phyloP scores from a whole-genome alignment of 2,888 invertebrate genomes.

The Agrypnus murinus region DNA sequence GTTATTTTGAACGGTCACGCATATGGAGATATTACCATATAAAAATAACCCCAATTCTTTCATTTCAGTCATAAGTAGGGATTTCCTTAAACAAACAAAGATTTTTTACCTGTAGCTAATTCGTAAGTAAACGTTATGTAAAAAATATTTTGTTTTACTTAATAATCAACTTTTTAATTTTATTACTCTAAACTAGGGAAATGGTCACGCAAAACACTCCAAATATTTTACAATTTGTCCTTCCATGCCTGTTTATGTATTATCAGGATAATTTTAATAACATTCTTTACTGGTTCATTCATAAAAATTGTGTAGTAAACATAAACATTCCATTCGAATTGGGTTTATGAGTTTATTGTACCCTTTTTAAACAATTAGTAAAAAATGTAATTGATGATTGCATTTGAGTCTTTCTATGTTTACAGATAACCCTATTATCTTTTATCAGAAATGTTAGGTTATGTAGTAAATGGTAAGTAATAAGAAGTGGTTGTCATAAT shows the following conservation, averaged over 20 bases:
- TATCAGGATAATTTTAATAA: neutral
- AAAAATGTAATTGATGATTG: no score
- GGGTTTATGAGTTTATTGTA: neutral
- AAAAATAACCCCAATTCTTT: neutral
- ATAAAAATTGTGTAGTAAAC: neutral
- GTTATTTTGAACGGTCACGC: constrained; percentile 28
- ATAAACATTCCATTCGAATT: neutral
- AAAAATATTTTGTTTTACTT: neutral
- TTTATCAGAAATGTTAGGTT: no score
- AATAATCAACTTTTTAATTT: neutral
- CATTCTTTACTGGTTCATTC: neutral
- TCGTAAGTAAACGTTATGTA: neutral
- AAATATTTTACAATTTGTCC: neutral
- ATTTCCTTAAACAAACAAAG: neutral
- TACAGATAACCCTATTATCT: no score
- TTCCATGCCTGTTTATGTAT: neutral
- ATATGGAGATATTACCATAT: constrained; percentile 11
- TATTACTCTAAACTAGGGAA: neutral
- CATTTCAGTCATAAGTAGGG: neutral
- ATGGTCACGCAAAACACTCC: neutral
- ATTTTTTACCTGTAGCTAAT: constrained; percentile 1
- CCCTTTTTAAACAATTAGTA: neutral
- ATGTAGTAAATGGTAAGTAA: no score
- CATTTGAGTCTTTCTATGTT: no score
- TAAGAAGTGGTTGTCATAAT: no score